These are phyloP conservation scores for Synanthedon vespiformis DNA, from an alignment of 2,888 invertebrate species.

Conservation along the genomic window DNA sequence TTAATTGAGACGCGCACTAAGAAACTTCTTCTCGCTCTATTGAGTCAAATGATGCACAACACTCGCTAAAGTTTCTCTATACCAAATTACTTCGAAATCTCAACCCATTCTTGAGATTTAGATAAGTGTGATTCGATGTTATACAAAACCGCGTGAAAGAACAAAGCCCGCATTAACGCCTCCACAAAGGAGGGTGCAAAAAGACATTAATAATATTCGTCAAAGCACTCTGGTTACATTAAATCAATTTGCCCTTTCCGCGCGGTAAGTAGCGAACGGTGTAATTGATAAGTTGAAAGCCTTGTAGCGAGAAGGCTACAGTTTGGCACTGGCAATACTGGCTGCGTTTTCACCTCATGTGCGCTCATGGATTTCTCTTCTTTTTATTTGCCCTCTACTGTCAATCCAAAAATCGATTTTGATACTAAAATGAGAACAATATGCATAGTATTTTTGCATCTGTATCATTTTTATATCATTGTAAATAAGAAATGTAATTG, in stretches of 20 bases:
- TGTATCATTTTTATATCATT: too few species aligned
- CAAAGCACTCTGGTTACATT: slow-evolving; percentile 72
- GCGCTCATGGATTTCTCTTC: slow-evolving; percentile 18
- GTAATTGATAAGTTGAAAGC: slow-evolving; percentile 72
- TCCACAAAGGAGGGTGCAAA: slow-evolving; percentile 59
- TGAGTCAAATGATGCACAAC: not conserved
- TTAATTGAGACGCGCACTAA: slow-evolving; percentile 16
- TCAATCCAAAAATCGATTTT: not conserved
- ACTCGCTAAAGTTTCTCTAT: too few species aligned
- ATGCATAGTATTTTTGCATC: too few species aligned
- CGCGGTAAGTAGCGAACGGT: slow-evolving; percentile 70
- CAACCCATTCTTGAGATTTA: slow-evolving; percentile 24
- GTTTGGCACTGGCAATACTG: slow-evolving; percentile 37
- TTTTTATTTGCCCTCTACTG: slow-evolving; percentile 12
- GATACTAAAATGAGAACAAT: too few species aligned
- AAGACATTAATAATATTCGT: slow-evolving; percentile 72
- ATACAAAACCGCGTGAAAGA: slow-evolving; percentile 58
- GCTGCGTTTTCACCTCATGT: slow-evolving; percentile 24
- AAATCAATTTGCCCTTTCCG: slow-evolving; percentile 71
- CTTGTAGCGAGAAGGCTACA: slow-evolving; percentile 63
- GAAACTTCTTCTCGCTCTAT: not conserved
- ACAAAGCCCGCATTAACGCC: slow-evolving; percentile 61
- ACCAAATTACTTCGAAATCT: slow-evolving; percentile 5
- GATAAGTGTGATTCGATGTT: slow-evolving; percentile 66
- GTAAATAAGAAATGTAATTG: too few species aligned